Evolutionary conservation across 2,797 vertebrate species (phyloP), one percentile per base, ranked within the genome.

Genomic region (Triplophysa yarkandensis): DNA sequence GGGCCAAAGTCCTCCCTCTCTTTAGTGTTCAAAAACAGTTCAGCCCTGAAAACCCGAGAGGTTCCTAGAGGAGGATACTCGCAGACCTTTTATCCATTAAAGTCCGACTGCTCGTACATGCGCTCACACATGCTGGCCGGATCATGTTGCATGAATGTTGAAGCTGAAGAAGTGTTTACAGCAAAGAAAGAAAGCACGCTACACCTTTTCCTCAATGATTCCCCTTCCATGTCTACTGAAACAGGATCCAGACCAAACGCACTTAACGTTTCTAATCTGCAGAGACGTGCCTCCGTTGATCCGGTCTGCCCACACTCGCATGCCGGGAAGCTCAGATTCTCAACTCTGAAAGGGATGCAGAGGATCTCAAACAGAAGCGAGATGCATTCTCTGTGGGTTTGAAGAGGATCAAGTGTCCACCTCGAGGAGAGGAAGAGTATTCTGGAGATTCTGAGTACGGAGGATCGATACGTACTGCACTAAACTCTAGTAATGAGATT

Each of bases 81-180:
- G 81, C 88, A 88, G 86, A 87, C 85, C 85, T 85, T 88, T 86
- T 88, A 87, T 86, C 82, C 85, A 89, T 88, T 88, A 88, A 86
- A 78, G 68, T 82, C 71, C 74, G 76, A 44, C 50, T 86, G 85
- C 82, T 64, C 57, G n/a, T n/a, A n/a, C n/a, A n/a, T n/a, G n/a
- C 73, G 55, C n/a, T 68, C 23, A 34, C 64, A 30, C 28, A 54
- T 57, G 43, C 65, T 27, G 74, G 76, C 83, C 76, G 81, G 65
- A 80, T 88, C 80, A 76, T 71, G 69, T 86, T 89, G 80, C 86
- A 80, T 27, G 28, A 28, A 66, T 36, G 70, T 79, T 50, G 30
- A n/a, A 32, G 73, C 67, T n/a, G n/a, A n/a, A 62, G 58, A 74
- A 75, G 69, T 69, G 68, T 52, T 58, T 44, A 76, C 76, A 21